These are phyloP conservation scores for Macrotis lagotis DNA, from an alignment of 2,113 vertebrate genomes.

Conservation along the genomic window DNA sequence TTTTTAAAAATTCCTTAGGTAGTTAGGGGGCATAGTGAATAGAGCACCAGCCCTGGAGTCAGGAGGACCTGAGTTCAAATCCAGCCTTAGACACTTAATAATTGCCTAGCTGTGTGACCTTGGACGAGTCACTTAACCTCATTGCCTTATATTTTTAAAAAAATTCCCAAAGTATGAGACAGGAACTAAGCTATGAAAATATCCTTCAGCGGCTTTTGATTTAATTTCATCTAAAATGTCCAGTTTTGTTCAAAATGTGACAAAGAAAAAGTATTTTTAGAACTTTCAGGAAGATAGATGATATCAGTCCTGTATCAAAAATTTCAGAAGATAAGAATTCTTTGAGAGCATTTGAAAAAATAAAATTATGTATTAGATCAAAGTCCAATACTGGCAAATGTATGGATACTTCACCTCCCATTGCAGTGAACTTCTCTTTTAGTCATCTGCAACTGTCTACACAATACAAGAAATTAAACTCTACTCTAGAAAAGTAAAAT, in stretches of 20 bases:
- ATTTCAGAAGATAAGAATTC: conserved; percentile 6
- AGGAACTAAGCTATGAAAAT: conserved; percentile 27
- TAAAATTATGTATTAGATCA: conserved; percentile 87
- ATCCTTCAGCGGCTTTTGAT: conserved; percentile 39
- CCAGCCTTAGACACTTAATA: too few species aligned
- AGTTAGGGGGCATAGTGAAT: too few species aligned
- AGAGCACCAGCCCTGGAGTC: too few species aligned
- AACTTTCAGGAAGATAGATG: not conserved
- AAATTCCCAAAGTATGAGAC: too few species aligned
- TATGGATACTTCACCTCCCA: conserved; percentile 94
- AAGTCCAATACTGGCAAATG: conserved; percentile 92
- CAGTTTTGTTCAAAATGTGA: conserved; percentile 29
- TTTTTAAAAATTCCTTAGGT: conserved; percentile 25
- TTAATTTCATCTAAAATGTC: conserved; percentile 10
- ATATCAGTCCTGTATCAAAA: not conserved
- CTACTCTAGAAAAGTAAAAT: conserved; percentile 86
- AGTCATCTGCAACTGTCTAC: conserved; percentile 82
- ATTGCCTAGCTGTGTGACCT: too few species aligned
- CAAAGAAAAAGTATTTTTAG: conserved; percentile 25
- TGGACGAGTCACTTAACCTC: too few species aligned
- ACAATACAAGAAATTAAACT: conserved; percentile 91
- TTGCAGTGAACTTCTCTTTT: conserved; percentile 78
- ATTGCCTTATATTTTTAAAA: too few species aligned
- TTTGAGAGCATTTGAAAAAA: not conserved
- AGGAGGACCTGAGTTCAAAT: too few species aligned